Evolutionary conservation across 2,113 vertebrate genomes (phyloP).

Genomic region (Arothron firmamentum): DNA sequence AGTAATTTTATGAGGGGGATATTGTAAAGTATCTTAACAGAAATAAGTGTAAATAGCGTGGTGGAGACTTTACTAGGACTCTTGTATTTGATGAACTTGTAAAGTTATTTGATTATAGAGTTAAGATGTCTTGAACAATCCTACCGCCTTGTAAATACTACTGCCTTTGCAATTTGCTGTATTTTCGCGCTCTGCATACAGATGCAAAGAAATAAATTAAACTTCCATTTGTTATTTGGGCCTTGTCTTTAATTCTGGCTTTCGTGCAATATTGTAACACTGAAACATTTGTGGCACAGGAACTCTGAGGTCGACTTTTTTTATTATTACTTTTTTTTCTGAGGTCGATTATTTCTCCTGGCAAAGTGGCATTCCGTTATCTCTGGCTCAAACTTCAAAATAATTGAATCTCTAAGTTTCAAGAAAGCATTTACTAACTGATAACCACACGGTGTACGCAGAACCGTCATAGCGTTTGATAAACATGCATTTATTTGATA

Average conservation of each 20-base stretch:
- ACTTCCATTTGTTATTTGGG: conserved; percentile 41
- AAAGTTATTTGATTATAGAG: conserved; percentile 78
- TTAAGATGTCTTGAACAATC: conserved; percentile 77
- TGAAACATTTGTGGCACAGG: no score
- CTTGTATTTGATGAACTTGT: conserved; percentile 70
- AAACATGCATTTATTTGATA: no score
- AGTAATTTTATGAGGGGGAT: conserved; percentile 71
- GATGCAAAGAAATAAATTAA: conserved; percentile 67
- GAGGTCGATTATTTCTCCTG: no score
- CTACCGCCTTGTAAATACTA: conserved; percentile 88
- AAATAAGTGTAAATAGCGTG: conserved; percentile 72
- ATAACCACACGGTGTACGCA: background rate
- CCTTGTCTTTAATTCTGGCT: no score
- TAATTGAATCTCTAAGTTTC: no score
- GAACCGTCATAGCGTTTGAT: background rate
- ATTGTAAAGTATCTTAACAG: conserved; percentile 69
- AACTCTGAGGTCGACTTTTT: no score
- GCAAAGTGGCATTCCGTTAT: no score
- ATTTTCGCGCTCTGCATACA: conserved; percentile 77
- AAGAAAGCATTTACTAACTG: no score
- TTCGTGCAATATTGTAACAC: no score
- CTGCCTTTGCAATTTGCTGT: conserved; percentile 81
- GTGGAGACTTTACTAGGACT: conserved; percentile 46
- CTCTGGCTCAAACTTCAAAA: no score
- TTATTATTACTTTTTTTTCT: no score